phyloP scores from a whole-genome alignment of 2,113 vertebrate species.

The Scatophagus argus region DNA sequence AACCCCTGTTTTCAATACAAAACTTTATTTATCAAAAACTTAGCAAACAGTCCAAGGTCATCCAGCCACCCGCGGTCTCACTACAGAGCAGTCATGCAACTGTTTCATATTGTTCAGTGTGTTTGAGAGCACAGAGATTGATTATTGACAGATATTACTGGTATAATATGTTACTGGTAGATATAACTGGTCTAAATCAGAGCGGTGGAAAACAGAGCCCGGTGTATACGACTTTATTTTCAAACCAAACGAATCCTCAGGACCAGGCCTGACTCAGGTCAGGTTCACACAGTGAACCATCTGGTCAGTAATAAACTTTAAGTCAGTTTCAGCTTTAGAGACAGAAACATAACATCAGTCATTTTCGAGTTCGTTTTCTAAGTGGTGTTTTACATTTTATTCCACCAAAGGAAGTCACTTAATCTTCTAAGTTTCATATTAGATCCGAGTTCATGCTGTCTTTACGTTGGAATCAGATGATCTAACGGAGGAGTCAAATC shows the following conservation, averaged over 20 bases:
- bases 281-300: neutral
- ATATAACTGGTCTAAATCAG: too few species aligned
- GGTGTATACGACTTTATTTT: too few species aligned
- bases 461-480: neutral
- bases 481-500: neutral
- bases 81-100: neutral
- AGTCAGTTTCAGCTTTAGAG: neutral
- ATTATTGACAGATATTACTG: too few species aligned
- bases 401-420: neutral
- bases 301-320: neutral
- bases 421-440: neutral
- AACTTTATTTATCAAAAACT: constrained; percentile 3
- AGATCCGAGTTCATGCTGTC: neutral
- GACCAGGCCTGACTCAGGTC: too few species aligned
- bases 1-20: neutral
- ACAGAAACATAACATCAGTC: neutral
- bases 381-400: neutral
- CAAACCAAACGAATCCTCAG: too few species aligned
- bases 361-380: neutral
- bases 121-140: too few species aligned
- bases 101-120: neutral
- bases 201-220: too few species aligned
- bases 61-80: too few species aligned
- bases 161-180: too few species aligned
- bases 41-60: neutral